These are phyloP conservation scores for Melanerpes aurifrons DNA, from an alignment of 2,113 vertebrate species.

Conservation along the genomic window DNA sequence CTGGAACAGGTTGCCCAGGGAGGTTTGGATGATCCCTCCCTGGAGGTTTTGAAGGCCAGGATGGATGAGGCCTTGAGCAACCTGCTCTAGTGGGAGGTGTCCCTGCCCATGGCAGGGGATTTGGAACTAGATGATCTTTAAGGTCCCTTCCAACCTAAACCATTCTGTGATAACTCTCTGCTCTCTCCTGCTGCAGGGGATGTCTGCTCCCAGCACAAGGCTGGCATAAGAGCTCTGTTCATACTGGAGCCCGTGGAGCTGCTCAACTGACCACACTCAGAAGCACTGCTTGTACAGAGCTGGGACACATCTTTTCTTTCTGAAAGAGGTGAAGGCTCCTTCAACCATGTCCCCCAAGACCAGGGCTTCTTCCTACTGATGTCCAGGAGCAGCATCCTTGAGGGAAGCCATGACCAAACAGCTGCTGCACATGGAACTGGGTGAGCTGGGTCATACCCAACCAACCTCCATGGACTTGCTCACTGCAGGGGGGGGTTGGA, in stretches of 20 bases:
- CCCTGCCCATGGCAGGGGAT: too few relatives aligned
- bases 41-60: too few relatives aligned
- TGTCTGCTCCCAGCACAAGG: not conserved
- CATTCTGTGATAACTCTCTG: not conserved
- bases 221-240: not conserved
- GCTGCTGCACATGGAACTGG: not conserved
- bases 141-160: too few relatives aligned
- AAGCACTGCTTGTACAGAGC: fast-evolving
- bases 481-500: too few relatives aligned
- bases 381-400: not conserved
- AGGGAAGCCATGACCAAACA: not conserved
- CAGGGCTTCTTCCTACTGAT: fast-evolving
- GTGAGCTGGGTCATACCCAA: not conserved
- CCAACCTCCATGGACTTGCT: too few relatives aligned
- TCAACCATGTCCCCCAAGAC: fast-evolving
- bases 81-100: too few relatives aligned
- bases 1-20: too few relatives aligned
- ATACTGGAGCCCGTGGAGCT: not conserved
- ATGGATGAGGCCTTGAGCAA: too few relatives aligned
- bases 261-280: not conserved
- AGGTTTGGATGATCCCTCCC: too few relatives aligned
- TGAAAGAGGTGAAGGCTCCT: not conserved
- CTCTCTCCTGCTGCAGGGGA: not conserved
- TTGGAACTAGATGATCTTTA: too few relatives aligned
- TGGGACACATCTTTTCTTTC: not conserved